These are phyloP conservation scores for Andrena marginata DNA, from an alignment of 2,888 invertebrate species.

Conservation along the genomic window DNA sequence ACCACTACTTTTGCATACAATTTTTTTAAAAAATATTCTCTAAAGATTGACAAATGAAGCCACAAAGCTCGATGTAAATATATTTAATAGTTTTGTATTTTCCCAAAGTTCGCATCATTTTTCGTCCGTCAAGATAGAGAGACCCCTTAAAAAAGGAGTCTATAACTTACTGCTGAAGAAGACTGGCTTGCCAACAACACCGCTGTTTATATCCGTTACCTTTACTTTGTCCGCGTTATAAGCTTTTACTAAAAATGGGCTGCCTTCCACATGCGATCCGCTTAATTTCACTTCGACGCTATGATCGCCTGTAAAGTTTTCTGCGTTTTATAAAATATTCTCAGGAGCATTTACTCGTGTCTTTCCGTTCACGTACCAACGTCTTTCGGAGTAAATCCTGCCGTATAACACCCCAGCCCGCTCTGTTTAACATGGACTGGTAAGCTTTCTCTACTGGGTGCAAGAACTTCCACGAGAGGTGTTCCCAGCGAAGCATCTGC, in stretches of 20 bases:
- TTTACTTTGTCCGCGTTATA: slow-evolving; percentile 98
- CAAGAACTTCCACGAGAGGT: slow-evolving; percentile 91
- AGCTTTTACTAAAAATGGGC: slow-evolving; percentile 97
- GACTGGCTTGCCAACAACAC: slow-evolving; percentile 96
- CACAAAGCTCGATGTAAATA: too few relatives aligned
- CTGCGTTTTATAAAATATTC: not conserved
- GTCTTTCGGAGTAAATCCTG: slow-evolving; percentile 95
- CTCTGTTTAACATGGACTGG: slow-evolving; percentile 94
- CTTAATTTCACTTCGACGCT: slow-evolving; percentile 92
- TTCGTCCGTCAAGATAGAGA: too few relatives aligned
- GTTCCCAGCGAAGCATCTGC: slow-evolving; percentile 89
- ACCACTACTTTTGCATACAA: too few relatives aligned
- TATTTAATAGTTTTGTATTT: too few relatives aligned
- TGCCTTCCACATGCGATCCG: slow-evolving; percentile 95
- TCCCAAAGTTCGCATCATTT: too few relatives aligned
- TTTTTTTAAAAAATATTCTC: too few relatives aligned
- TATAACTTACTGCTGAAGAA: slow-evolving; percentile 93
- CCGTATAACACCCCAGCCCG: slow-evolving; percentile 92
- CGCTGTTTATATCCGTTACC: slow-evolving; percentile 96
- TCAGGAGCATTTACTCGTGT: not conserved
- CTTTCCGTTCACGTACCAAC: slow-evolving; percentile 88
- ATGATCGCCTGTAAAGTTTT: slow-evolving; percentile 89
- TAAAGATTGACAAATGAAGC: too few relatives aligned
- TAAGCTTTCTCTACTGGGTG: slow-evolving; percentile 86
- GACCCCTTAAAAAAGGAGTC: not conserved